phyloP scores from a whole-genome alignment of 2,888 invertebrate genomes.

The Sesamia inferens region DNA sequence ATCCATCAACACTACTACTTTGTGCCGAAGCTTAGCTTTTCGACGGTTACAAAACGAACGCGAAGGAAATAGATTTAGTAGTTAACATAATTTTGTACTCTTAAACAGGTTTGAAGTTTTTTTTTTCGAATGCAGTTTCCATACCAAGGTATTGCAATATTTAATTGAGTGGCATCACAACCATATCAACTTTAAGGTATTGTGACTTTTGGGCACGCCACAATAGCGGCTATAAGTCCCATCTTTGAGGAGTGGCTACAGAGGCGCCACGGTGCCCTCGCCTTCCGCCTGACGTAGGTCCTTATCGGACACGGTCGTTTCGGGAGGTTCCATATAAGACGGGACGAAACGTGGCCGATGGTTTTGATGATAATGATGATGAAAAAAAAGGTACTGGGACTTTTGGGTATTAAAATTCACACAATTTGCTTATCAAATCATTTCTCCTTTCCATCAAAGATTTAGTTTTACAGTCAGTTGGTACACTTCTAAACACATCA shows the following conservation, averaged over 20 bases:
- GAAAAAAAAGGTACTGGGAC: no score
- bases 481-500: no score
- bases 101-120: slow-evolving; percentile 24
- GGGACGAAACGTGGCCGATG: no score
- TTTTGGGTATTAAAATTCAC: not conserved
- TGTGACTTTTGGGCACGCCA: no score
- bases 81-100: slow-evolving; percentile 55
- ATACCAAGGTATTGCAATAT: not conserved
- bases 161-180: not conserved
- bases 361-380: no score
- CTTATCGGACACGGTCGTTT: no score
- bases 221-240: no score
- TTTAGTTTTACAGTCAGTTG: not conserved
- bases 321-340: no score
- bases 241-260: no score
- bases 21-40: slow-evolving; percentile 74
- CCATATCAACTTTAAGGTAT: no score
- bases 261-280: no score
- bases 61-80: slow-evolving; percentile 58
- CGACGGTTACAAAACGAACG: slow-evolving; percentile 63
- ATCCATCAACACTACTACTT: slow-evolving; percentile 88
- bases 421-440: not conserved
- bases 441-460: not conserved
- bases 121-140: slow-evolving; percentile 17
- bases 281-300: no score